Conservation (phyloP, 2,888 invertebrate genomes). For the Pimpla rufipes region DNA sequence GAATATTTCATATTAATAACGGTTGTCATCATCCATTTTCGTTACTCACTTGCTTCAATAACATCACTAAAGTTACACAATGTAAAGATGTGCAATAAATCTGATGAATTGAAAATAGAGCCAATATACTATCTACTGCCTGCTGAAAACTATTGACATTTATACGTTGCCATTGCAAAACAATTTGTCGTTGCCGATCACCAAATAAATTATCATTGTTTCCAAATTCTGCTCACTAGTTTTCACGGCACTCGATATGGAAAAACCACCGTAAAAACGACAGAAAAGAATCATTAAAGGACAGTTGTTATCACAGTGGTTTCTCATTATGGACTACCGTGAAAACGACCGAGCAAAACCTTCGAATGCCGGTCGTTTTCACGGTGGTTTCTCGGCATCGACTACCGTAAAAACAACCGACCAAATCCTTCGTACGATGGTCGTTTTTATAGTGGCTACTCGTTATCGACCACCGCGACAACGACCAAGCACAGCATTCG, state of each 20-base stretch:
- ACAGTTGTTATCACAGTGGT: background rate
- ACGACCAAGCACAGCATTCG: background rate
- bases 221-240: background rate
- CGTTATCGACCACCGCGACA: background rate
- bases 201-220: background rate
- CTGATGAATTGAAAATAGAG: background rate
- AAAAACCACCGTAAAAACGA: background rate
- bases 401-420: background rate
- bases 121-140: background rate
- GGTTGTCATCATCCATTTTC: background rate
- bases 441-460: slow-evolving; percentile 1
- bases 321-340: no score
- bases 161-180: background rate
- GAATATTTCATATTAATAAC: background rate
- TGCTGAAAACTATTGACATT: background rate
- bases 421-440: no score
- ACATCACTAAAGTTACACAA: background rate
- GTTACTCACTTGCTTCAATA: background rate
- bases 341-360: background rate
- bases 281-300: background rate
- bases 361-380: background rate
- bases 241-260: background rate
- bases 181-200: background rate
- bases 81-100: background rate
- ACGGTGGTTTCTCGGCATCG: background rate